Evolutionary conservation across 2,113 vertebrate genomes (phyloP), one percentile per base, ranked within the genome.

Genomic region (Hiodon alosoides): DNA sequence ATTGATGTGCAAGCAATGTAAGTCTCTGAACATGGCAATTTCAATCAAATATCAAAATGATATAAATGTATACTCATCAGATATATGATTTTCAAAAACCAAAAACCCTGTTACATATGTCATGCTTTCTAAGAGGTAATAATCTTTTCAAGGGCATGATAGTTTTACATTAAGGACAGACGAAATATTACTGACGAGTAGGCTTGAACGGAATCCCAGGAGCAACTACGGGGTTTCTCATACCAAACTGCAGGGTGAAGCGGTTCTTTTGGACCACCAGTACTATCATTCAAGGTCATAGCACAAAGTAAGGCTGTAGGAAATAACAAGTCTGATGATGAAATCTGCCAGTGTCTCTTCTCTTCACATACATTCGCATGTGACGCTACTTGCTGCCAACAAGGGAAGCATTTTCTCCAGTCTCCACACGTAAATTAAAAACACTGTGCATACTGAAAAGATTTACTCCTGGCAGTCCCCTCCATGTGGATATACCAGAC

Each of bases 121-220:
- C 31, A 31, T 2, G 31, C 31, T 31, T 31, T 31, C 31, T 31
- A 31, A 31, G 1, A 31, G 31, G 31, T 31, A 31, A 31, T 31
- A 31, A 31, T 31, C 31, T 31, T 31, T 31, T 31, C 31, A 31
- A 31, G 31, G 31, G 31, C 31, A 31, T 31, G 31, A 31, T 31
- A 31, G 31, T 31, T 31, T 31, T 31, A 94, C 92, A 91, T 94
- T 94, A 94, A 94, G 92, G 92, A 94, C 69, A 93, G 92, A 0
- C 90, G 90, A 67, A 67, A 10, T n/a, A 8, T 67, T 11, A 46
- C 5, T 67, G 5, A 51, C 31, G 31, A 31, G 31, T 2, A 31
- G 31, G 31, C 31, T 31, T 31, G 31, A 31, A 31, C 31, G 31
- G 31, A 31, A 31, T 31, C 31, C 31, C 31, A 31, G 31, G 31